Evolutionary conservation across 2,888 invertebrate species (phyloP).

Genomic region (Cosmopolites sordidus): DNA sequence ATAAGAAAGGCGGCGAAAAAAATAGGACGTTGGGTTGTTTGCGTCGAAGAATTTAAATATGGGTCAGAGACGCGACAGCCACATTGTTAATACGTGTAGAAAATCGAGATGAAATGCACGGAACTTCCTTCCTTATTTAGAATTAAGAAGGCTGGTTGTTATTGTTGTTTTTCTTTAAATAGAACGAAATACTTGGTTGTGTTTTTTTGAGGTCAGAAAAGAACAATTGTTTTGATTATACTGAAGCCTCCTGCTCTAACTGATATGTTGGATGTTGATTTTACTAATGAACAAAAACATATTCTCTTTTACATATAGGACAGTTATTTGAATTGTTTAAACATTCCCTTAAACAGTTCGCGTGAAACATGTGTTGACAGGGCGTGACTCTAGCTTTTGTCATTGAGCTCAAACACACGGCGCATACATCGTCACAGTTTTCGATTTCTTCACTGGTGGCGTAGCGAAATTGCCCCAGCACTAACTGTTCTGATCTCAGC

Average conservation of each 20-base stretch:
- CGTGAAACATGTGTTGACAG: conserved; percentile 76
- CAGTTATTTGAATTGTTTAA: conserved; percentile 66
- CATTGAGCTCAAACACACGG: conserved; percentile 71
- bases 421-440: conserved; percentile 71
- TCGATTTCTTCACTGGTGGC: conserved; percentile 64
- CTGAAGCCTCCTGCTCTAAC: too few relatives aligned
- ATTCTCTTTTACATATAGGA: conserved; percentile 70
- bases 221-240: too few relatives aligned
- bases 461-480: conserved; percentile 59
- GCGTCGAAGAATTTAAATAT: neutral
- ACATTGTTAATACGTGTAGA: too few relatives aligned
- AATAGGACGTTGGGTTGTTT: neutral
- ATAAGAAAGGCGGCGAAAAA: neutral
- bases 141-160: too few relatives aligned
- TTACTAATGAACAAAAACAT: conserved; percentile 43
- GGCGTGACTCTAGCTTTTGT: conserved; percentile 69
- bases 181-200: too few relatives aligned
- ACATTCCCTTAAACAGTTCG: conserved; percentile 69
- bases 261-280: too few relatives aligned
- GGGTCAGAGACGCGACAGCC: neutral
- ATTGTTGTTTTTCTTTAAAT: too few relatives aligned
- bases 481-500: conserved; percentile 57
- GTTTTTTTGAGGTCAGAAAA: too few relatives aligned
- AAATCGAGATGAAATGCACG: too few relatives aligned
- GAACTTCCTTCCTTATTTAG: too few relatives aligned